Conservation (phyloP, 2,113 vertebrate genomes). For the Amphiprion percula region DNA sequence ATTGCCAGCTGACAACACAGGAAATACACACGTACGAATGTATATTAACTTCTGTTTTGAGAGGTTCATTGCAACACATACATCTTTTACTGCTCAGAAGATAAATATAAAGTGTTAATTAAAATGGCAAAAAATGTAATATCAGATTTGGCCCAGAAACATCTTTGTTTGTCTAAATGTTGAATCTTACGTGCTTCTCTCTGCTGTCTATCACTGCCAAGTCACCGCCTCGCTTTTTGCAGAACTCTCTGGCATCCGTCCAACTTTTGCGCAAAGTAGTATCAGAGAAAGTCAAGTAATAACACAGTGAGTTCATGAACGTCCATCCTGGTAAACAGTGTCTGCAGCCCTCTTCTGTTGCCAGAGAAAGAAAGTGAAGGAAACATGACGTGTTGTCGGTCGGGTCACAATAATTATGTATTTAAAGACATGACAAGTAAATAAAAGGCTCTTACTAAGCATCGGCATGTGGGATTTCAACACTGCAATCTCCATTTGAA, state of each 20-base stretch:
- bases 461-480: slow-evolving; percentile 68
- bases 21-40: slow-evolving; percentile 22
- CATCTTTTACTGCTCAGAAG: neutral
- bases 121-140: neutral
- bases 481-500: slow-evolving; percentile 42
- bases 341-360: slow-evolving; percentile 77
- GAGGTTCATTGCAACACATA: neutral
- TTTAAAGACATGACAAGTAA: neutral
- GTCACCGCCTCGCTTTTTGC: slow-evolving; percentile 64
- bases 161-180: neutral
- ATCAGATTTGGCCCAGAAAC: neutral
- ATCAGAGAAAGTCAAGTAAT: slow-evolving; percentile 64
- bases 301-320: slow-evolving; percentile 67
- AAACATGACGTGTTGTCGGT: neutral
- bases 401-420: neutral
- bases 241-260: slow-evolving; percentile 66
- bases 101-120: neutral
- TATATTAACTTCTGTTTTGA: neutral
- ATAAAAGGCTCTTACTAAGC: slow-evolving; percentile 62
- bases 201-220: slow-evolving; percentile 65
- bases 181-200: slow-evolving; percentile 71
- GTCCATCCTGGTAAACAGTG: slow-evolving; percentile 78
- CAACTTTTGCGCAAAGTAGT: slow-evolving; percentile 35
- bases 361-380: slow-evolving; percentile 8
- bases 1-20: slow-evolving; percentile 63